Evolutionary conservation across 2,797 vertebrate species (phyloP).

Genomic region (Triplophysa yarkandensis): DNA sequence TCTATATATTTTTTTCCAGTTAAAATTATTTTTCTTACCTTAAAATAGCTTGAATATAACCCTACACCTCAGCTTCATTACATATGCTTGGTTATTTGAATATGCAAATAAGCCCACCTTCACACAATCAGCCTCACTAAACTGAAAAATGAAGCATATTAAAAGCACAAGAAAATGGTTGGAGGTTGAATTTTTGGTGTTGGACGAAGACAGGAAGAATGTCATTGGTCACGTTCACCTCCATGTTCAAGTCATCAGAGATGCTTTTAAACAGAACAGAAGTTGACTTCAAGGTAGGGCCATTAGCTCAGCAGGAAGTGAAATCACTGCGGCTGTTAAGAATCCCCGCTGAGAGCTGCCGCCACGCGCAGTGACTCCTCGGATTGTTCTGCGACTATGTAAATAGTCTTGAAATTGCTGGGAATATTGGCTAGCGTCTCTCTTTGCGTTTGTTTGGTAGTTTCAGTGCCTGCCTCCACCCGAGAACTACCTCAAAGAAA

Average conservation of each 20-base stretch:
- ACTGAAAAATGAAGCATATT: no score
- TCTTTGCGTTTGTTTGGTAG: conserved; percentile 28
- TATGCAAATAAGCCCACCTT: no score
- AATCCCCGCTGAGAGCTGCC: not conserved
- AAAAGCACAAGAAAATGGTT: no score
- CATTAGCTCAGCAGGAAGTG: conserved; percentile 6
- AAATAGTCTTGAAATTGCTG: conserved; percentile 5
- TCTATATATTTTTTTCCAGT: no score
- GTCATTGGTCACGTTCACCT: not conserved
- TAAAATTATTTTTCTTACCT: no score
- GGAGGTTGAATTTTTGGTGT: no score
- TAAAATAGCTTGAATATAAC: no score
- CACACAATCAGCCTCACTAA: no score
- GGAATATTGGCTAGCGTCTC: conserved; percentile 1
- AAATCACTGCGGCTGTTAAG: not conserved
- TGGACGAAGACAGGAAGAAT: not conserved
- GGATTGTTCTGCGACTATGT: not conserved
- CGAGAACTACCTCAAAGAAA: conserved; percentile 13
- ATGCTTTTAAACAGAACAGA: not conserved
- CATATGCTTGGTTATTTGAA: no score
- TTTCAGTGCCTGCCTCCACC: conserved; percentile 16
- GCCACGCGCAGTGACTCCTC: conserved; percentile 1
- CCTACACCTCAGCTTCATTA: no score
- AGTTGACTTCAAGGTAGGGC: not conserved
- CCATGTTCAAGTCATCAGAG: not conserved